Evolutionary conservation across 2,888 invertebrate species (phyloP).

Genomic region (Tanytarsus gracilentus): DNA sequence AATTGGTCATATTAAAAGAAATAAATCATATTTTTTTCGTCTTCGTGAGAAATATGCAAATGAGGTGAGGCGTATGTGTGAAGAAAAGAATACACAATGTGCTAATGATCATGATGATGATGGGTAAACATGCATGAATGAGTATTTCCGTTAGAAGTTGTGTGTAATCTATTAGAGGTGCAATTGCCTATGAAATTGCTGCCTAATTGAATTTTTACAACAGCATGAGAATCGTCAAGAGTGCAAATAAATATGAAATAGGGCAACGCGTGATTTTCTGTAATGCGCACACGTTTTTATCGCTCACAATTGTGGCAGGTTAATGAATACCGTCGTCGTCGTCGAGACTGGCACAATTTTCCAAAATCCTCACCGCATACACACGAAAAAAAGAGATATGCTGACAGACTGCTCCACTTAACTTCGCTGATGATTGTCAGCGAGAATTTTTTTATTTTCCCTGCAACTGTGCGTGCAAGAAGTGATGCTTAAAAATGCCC

Average conservation of each 20-base stretch:
- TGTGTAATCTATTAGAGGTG: too few species aligned
- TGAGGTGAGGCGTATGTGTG: too few species aligned
- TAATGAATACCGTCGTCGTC: not conserved
- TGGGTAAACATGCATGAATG: not conserved
- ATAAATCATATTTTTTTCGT: too few species aligned
- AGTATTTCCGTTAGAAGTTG: not conserved
- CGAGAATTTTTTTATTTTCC: not conserved
- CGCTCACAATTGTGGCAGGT: not conserved
- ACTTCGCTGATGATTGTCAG: not conserved
- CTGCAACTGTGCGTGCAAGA: not conserved
- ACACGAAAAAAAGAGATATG: not conserved
- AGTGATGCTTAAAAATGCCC: not conserved
- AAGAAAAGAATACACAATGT: not conserved
- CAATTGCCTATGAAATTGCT: too few species aligned
- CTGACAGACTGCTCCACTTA: conserved; percentile 19
- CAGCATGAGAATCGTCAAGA: not conserved
- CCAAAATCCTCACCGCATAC: not conserved
- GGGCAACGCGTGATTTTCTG: conserved; percentile 5
- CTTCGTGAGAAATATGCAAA: not conserved
- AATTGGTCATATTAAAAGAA: too few species aligned
- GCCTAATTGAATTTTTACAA: too few species aligned
- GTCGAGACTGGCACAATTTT: conserved; percentile 13
- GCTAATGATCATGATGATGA: not conserved
- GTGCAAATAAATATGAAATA: conserved; percentile 1
- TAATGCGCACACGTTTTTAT: not conserved